Evolutionary conservation across 1,140 invertebrate genomes (phyloP).

Genomic region (Ceratina japonica): DNA sequence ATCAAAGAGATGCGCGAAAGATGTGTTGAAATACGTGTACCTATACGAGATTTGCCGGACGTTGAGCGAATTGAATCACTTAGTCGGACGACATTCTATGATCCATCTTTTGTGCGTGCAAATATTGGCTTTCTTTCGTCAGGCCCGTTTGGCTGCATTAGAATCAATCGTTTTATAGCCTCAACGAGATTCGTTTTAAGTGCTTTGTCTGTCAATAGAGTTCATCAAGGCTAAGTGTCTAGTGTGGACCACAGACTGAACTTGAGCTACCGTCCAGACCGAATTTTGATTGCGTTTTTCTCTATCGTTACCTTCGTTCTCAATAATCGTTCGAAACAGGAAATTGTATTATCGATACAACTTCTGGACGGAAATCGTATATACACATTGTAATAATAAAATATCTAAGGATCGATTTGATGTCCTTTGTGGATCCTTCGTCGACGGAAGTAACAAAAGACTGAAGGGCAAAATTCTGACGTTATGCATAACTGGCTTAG

Average conservation of each 20-base stretch:
- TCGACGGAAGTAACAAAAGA: not conserved
- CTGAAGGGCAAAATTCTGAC: not conserved
- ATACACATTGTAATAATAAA: not conserved
- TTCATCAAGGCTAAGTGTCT: constrained; percentile 75
- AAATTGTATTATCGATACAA: no score
- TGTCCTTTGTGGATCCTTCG: not conserved
- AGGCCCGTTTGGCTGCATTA: constrained; percentile 68
- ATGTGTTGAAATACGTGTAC: constrained; percentile 32
- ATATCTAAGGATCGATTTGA: not conserved
- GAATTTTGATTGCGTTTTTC: not conserved
- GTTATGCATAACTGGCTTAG: constrained; percentile 15
- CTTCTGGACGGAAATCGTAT: no score
- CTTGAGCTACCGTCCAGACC: not conserved
- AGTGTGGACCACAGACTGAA: constrained; percentile 70
- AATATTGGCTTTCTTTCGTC: constrained; percentile 73
- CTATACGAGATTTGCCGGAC: constrained; percentile 68
- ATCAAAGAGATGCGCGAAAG: not conserved
- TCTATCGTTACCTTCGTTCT: no score
- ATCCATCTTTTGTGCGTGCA: constrained; percentile 78
- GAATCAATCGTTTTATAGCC: constrained; percentile 73
- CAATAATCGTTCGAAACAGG: no score
- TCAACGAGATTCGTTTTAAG: constrained; percentile 73
- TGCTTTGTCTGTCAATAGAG: constrained; percentile 73
- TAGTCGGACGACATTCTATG: constrained; percentile 76
- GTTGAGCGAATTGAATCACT: constrained; percentile 76